Base-by-base conservation (phyloP, 64 coral and sea anemone genomes). In the Montipora foliosa region DNA sequence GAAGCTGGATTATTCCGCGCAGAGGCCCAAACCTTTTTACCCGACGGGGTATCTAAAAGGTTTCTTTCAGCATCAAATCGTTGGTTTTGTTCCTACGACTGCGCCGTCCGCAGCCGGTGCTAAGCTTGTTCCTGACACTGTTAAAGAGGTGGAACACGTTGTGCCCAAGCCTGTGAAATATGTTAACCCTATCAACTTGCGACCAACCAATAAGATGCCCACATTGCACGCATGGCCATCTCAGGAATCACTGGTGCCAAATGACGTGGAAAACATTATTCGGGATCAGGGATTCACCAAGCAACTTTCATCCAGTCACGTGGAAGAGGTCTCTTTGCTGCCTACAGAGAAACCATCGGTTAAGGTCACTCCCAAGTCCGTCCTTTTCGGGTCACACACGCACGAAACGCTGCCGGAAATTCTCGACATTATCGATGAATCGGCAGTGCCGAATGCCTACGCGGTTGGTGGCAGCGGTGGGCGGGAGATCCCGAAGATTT, bases 341-440 rank as follows among this genome's bases (percentile, higher is more conserved):
- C 67, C 78, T 19, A 24, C 89, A 25, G 58, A 25, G 49, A 77
- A 92, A 67, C 22, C 53, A 51, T 48, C 90, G 2, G 45, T 77
- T 44, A 77, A 76, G 75, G 15, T 76, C 8, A 20, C 82, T 77
- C 71, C 85, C 8, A 84, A 84, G 73, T n/a, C 76, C 51, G 16
- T 44, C 47, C 85, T 22, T 71, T 51, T 93, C 66, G 45, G 47
- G 2, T 49, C 76, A 45, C 55, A 76, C 92, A 12, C 82, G 44
- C 87, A 93, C 44, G 75, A 92, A 8, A 89, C 73, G 16, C 16
- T 99, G 82, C 98, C 98, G 2, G 95, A 99, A 80, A 92, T 99
- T 16, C 76, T 96, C 17, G 98, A 99, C 44, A 96, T 99, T 49
- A 99, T 99, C 53, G 98, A 99, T 55, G 98, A 99, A 47, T 82